These are phyloP conservation scores for Montipora capitata DNA, from an alignment of 92 coral and sea anemone species.

Conservation along the genomic window DNA sequence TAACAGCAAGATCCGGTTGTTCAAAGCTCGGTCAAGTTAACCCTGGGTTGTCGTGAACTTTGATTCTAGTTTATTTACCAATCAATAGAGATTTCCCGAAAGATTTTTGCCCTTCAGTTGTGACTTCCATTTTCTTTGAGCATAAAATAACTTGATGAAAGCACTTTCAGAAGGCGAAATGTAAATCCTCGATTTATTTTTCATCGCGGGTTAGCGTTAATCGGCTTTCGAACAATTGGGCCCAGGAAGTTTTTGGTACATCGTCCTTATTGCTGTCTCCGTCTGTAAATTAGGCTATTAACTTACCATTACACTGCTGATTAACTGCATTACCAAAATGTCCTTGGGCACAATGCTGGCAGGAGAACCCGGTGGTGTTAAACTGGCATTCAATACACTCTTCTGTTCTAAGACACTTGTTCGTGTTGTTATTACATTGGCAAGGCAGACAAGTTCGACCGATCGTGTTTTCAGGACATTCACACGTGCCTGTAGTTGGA, in stretches of 20 bases:
- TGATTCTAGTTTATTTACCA: no score
- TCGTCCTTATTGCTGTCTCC: no score
- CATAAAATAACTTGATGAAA: no score
- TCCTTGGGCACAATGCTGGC: slow-evolving; percentile 78
- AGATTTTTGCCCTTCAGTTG: neutral
- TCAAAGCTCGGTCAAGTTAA: no score
- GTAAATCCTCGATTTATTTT: no score
- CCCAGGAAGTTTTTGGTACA: no score
- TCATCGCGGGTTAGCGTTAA: no score
- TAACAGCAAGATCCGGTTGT: neutral
- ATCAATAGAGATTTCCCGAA: neutral
- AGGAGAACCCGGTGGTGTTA: slow-evolving; percentile 87
- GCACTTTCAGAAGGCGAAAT: no score
- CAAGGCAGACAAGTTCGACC: slow-evolving; percentile 92
- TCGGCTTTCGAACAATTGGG: no score
- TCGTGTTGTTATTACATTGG: slow-evolving; percentile 80
- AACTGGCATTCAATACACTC: slow-evolving; percentile 87
- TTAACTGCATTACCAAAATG: slow-evolving; percentile 82
- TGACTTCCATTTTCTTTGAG: no score
- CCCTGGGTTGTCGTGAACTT: no score
- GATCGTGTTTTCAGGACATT: slow-evolving; percentile 87
- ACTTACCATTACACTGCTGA: slow-evolving; percentile 85
- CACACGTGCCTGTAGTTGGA: slow-evolving; percentile 82
- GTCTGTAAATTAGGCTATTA: no score
- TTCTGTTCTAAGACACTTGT: slow-evolving; percentile 84